These are phyloP conservation scores for Linurgus olivaceus DNA, from an alignment of 2,797 vertebrate genomes.

Conservation along the genomic window DNA sequence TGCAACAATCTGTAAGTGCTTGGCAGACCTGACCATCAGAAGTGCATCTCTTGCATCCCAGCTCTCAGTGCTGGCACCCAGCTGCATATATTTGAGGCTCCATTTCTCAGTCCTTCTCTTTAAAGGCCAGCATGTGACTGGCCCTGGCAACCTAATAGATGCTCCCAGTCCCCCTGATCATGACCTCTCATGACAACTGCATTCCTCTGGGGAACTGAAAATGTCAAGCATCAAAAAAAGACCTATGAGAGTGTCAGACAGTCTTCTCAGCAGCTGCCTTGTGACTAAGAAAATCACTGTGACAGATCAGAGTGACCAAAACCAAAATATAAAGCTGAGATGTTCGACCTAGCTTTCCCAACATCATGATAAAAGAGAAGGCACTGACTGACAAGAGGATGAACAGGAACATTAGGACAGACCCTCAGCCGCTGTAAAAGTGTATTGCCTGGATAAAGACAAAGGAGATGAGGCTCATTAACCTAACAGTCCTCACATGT, in stretches of 20 bases:
- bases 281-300: not conserved
- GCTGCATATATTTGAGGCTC: not conserved
- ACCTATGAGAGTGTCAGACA: not conserved
- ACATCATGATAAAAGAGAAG: not conserved
- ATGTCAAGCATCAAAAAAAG: constrained; percentile 21
- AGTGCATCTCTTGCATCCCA: not conserved
- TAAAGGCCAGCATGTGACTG: not conserved
- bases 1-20: not conserved
- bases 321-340: not conserved
- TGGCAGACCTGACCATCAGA: not conserved
- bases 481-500: not conserved
- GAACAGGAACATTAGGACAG: not conserved
- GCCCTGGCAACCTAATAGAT: not conserved
- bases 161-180: not conserved
- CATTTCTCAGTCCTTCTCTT: not conserved
- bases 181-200: not conserved
- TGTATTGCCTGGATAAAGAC: not conserved
- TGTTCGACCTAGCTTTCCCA: not conserved
- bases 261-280: not conserved
- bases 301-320: constrained; percentile 1
- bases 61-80: not conserved
- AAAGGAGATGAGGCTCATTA: not conserved
- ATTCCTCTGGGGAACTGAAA: not conserved
- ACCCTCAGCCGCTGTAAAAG: not conserved
- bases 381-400: not conserved